These are phyloP conservation scores for Xiphophorus birchmanni DNA, from an alignment of 2,797 vertebrate species.

Conservation along the genomic window DNA sequence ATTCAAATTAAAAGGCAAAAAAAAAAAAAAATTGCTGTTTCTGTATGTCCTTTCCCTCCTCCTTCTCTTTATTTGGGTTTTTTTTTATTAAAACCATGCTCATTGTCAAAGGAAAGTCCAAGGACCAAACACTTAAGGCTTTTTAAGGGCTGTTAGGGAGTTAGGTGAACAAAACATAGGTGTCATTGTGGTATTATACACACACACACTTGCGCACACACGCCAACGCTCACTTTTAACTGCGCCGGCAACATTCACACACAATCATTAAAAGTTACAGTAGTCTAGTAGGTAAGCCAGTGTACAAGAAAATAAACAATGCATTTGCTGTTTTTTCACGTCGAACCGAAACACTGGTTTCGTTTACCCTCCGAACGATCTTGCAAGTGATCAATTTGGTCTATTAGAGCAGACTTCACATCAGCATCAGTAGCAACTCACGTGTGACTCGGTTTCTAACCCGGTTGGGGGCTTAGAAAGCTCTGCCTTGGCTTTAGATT, in stretches of 20 bases:
- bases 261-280: constrained; percentile 95
- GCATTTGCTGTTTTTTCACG: constrained; percentile 84
- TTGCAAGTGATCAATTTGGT: constrained; percentile 96
- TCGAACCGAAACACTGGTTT: constrained; percentile 71
- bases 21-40: constrained; percentile 74
- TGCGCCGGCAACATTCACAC: constrained; percentile 70
- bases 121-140: constrained; percentile 98
- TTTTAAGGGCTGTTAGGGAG: constrained; percentile 90
- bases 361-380: constrained; percentile 85
- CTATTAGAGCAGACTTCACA: constrained; percentile 75
- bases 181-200: constrained; percentile 76
- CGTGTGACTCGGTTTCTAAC: constrained; percentile 47
- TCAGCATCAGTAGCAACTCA: constrained; percentile 80
- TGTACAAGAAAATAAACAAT: constrained; percentile 96
- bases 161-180: constrained; percentile 85
- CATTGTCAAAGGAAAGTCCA: constrained; percentile 89
- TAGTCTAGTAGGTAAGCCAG: constrained; percentile 99
- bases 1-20: constrained; percentile 73
- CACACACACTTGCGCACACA: constrained; percentile 7
- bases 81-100: constrained; percentile 87
- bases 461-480: constrained; percentile 43
- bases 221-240: constrained; percentile 32
- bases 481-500: constrained; percentile 60
- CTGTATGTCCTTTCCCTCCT: constrained; percentile 76
- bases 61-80: constrained; percentile 80